phyloP scores from a whole-genome alignment of 2,797 vertebrate genomes.

The Sebastes kiyomatsui region DNA sequence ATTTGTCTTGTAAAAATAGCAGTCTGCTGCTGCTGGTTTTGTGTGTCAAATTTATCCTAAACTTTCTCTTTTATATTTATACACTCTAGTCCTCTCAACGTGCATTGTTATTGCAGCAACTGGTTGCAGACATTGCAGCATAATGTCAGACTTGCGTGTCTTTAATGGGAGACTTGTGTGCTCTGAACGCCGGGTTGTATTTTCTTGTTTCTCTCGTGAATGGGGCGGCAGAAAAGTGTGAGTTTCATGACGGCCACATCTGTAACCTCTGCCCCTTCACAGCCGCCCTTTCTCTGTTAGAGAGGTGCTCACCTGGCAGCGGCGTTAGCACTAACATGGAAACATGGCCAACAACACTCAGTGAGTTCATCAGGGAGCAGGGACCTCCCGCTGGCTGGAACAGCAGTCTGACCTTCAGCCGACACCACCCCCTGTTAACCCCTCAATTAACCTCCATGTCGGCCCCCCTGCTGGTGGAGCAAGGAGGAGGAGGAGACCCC shows the following conservation, averaged over 20 bases:
- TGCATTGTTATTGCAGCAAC: not conserved
- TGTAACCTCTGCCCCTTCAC: not conserved
- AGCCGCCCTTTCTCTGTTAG: constrained; percentile 9
- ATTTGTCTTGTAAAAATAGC: not conserved
- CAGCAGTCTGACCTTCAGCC: constrained; percentile 76
- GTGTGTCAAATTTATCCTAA: not conserved
- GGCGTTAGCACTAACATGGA: constrained; percentile 40
- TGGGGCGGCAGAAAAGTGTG: not conserved
- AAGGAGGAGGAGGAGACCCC: constrained; percentile 36
- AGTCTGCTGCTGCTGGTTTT: not conserved
- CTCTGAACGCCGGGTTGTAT: not conserved
- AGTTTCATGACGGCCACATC: constrained; percentile 13
- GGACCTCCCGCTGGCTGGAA: constrained; percentile 67
- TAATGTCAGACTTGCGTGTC: not conserved
- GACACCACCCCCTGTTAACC: constrained; percentile 79
- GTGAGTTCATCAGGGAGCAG: constrained; percentile 52
- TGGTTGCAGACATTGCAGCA: not conserved
- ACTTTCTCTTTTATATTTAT: not conserved
- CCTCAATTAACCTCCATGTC: constrained; percentile 79
- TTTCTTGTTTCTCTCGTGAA: not conserved
- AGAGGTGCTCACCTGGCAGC: constrained; percentile 34
- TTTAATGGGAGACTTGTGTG: no score
- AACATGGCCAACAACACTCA: constrained; percentile 55
- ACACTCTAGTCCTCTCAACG: not conserved
- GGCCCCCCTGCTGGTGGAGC: constrained; percentile 55